A percentile compares a stretch with the other conserved stretches of the same genome.
Evolutionary conservation across 1,140 invertebrate genomes (phyloP).

Genomic region (Bicyclus anynana): DNA sequence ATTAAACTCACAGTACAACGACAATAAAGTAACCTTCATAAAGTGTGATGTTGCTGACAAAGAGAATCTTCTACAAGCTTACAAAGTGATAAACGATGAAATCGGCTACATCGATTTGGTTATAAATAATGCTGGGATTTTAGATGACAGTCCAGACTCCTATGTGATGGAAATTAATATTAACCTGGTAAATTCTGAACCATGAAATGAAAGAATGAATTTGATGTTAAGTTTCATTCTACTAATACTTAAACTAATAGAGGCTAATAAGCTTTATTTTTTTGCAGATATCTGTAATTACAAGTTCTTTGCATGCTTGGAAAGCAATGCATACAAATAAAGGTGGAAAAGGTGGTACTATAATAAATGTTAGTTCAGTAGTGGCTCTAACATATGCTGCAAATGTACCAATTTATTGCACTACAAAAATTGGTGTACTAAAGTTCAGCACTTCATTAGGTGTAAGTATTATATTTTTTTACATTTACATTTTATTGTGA

Average conservation of each 20-base stretch:
- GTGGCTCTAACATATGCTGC: neutral
- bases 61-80: constrained; percentile 78
- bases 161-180: constrained; percentile 38
- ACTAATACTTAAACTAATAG: no score
- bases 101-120: constrained; percentile 26
- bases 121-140: constrained; percentile 77
- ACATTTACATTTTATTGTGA: neutral
- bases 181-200: constrained; percentile 36
- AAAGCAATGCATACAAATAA: neutral
- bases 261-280: neutral
- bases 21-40: constrained; percentile 39
- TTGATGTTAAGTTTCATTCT: no score
- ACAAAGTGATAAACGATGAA: constrained; percentile 70
- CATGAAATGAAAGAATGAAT: neutral
- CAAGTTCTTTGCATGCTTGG: neutral
- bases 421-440: neutral
- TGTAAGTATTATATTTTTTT: neutral
- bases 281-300: neutral
- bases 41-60: constrained; percentile 81
- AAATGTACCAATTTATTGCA: neutral
- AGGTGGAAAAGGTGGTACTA: neutral
- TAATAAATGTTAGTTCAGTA: neutral
- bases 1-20: constrained; percentile 29
- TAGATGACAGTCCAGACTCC: constrained; percentile 34
- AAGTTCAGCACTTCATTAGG: neutral